A percentile compares a stretch with the other conserved stretches of the same genome.
These are phyloP conservation scores for Rhincodon typus DNA, from an alignment of 2,797 vertebrate genomes.

Conservation along the genomic window DNA sequence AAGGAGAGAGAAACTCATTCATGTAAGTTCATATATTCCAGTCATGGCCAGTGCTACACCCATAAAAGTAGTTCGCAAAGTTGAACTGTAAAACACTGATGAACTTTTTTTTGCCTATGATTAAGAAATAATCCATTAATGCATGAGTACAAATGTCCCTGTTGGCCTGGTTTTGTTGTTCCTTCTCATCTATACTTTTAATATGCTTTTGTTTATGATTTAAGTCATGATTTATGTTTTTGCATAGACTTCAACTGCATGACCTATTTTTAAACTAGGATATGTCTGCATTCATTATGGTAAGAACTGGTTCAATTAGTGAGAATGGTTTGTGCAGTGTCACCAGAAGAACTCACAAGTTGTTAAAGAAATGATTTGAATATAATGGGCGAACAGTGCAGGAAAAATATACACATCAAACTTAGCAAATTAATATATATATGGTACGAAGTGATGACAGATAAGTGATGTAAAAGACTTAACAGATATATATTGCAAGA, in stretches of 20 bases:
- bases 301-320: background rate
- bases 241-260: background rate
- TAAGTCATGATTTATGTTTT: background rate
- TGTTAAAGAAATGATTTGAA: background rate
- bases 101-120: background rate
- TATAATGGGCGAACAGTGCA: background rate
- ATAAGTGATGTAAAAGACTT: background rate
- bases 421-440: background rate
- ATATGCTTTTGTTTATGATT: background rate
- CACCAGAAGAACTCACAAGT: background rate
- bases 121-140: background rate
- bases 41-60: background rate
- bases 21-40: background rate
- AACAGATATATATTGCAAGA: background rate
- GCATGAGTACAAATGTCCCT: background rate
- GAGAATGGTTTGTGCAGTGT: background rate
- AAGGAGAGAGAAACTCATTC: background rate
- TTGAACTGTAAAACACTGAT: background rate
- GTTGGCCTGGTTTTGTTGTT: background rate
- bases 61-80: background rate
- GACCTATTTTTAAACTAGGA: background rate
- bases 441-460: background rate
- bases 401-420: background rate
- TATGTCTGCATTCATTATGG: background rate
- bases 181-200: background rate